These are phyloP conservation scores for Piaya cayana DNA, from an alignment of 2,113 vertebrate genomes.

Conservation along the genomic window DNA sequence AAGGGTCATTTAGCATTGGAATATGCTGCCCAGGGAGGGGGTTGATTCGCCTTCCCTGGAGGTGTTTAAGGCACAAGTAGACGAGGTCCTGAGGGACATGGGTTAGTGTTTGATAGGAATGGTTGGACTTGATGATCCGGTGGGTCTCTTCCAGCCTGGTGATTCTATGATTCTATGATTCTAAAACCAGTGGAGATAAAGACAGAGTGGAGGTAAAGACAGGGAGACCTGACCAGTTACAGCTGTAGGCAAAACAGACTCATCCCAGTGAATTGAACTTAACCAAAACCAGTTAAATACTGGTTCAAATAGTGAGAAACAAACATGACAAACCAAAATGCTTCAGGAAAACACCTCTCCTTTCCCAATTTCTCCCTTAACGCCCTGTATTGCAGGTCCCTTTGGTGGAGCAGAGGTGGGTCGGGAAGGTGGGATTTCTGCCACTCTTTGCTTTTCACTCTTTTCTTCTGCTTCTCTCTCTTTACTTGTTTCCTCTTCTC, in stretches of 20 bases:
- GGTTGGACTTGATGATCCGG: too few species aligned
- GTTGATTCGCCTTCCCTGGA: too few species aligned
- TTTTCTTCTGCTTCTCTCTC: background rate
- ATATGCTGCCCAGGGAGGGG: too few species aligned
- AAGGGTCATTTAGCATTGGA: too few species aligned
- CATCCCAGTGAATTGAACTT: background rate
- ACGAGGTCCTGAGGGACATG: too few species aligned
- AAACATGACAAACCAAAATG: background rate
- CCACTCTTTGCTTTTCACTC: background rate
- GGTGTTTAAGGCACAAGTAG: too few species aligned
- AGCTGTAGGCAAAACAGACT: background rate
- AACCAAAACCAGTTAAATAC: background rate
- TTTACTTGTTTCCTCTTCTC: fast-evolving
- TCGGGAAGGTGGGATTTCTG: background rate
- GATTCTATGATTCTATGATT: too few species aligned
- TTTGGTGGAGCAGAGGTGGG: background rate
- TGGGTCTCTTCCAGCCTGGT: too few species aligned
- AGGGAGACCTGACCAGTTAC: too few species aligned
- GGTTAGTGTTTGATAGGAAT: too few species aligned
- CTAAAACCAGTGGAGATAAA: background rate
- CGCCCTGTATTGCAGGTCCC: background rate
- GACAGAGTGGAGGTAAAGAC: background rate
- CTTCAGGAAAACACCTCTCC: background rate
- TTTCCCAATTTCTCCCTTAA: background rate
- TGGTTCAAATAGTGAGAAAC: background rate